These are phyloP conservation scores for Prietella phreatophila DNA, from an alignment of 2,113 vertebrate species.

Conservation along the genomic window DNA sequence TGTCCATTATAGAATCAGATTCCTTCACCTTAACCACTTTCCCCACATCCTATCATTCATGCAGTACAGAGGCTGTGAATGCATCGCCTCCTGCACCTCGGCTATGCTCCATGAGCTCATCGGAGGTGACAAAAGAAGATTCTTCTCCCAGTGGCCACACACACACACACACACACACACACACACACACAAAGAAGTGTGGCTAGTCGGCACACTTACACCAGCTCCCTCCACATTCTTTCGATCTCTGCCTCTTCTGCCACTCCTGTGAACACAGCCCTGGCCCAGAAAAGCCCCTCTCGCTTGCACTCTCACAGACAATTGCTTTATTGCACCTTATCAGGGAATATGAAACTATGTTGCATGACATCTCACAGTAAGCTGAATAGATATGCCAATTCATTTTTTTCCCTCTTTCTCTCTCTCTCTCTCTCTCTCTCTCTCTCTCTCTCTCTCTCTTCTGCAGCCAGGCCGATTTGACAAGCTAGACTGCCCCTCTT, in stretches of 20 bases:
- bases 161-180: conserved; percentile 23
- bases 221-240: conserved; percentile 18
- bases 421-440: conserved; percentile 47
- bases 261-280: conserved; percentile 47
- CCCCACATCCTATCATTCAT: conserved; percentile 5
- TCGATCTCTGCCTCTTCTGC: conserved; percentile 17
- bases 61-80: conserved; percentile 20
- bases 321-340: conserved; percentile 94
- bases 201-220: conserved; percentile 24
- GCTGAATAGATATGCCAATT: conserved; percentile 92
- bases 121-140: conserved; percentile 49
- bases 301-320: conserved; percentile 75
- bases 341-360: conserved; percentile 92
- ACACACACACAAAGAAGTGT: conserved; percentile 26
- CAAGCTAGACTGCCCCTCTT: conserved; percentile 99
- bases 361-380: conserved; percentile 87
- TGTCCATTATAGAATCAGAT: conserved; percentile 53
- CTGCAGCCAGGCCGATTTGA: conserved; percentile 82
- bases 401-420: conserved; percentile 76
- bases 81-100: conserved; percentile 17
- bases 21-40: conserved; percentile 31
- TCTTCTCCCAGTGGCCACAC: conserved; percentile 26
- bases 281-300: conserved; percentile 49
- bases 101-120: conserved; percentile 41
- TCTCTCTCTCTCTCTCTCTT: conserved; percentile 56